A percentile compares a stretch with the other conserved stretches of the same genome.
Evolutionary conservation across 2,113 vertebrate species (phyloP).

Genomic region (Terrapene triunguis): DNA sequence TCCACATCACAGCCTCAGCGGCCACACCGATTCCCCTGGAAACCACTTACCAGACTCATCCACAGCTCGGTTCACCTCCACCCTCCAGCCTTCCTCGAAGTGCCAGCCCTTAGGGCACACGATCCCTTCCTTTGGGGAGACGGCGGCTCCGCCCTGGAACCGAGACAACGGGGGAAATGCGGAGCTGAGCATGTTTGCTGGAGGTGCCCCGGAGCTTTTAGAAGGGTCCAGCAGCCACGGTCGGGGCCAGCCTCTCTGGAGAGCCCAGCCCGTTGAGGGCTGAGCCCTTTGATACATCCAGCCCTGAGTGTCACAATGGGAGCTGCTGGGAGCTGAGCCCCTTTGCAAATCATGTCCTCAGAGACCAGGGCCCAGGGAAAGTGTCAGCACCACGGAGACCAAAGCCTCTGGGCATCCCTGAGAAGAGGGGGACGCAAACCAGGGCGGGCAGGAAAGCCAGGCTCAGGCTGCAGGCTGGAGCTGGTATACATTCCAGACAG

Average conservation of each 20-base stretch:
- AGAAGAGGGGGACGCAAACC: too few species aligned
- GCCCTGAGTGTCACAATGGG: too few species aligned
- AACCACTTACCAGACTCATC: constrained; percentile 71
- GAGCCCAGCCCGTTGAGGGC: not conserved
- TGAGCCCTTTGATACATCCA: not conserved
- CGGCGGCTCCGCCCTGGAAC: constrained; percentile 37
- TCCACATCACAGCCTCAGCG: not conserved
- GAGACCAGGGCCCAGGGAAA: too few species aligned
- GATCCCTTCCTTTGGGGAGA: constrained; percentile 56
- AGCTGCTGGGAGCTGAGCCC: not conserved
- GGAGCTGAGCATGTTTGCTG: not conserved
- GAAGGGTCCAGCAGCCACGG: too few species aligned
- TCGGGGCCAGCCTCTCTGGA: too few species aligned
- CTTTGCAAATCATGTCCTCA: too few species aligned
- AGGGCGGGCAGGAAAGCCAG: too few species aligned
- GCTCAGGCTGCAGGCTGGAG: too few species aligned
- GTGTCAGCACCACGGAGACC: too few species aligned
- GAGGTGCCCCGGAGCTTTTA: not conserved
- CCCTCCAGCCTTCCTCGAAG: constrained; percentile 63
- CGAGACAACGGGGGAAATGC: rapidly evolving
- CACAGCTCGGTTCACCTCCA: constrained; percentile 56
- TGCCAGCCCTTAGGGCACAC: constrained; percentile 76
- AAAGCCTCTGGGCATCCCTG: too few species aligned
- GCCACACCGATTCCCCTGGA: not conserved
- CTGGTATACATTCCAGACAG: too few species aligned